A percentile compares a stretch with the other conserved stretches of the same genome.
Conservation (phyloP, 2,888 invertebrate species). For the Drosophila picticornis region DNA sequence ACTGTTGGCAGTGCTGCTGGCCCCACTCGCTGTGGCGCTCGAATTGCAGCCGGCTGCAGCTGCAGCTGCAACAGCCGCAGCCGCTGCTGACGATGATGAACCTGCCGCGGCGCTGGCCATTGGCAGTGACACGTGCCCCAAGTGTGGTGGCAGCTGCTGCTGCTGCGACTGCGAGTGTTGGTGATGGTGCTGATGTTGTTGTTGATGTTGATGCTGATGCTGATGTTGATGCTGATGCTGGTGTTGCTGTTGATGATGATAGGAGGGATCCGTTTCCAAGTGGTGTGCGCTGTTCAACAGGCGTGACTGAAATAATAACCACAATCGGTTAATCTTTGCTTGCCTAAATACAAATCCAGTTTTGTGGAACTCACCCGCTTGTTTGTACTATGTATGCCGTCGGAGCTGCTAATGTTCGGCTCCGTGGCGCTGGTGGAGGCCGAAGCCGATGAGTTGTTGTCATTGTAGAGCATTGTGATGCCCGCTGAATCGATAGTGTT, state of each 20-base stretch:
- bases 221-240: slow-evolving; percentile 84
- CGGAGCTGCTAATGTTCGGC: slow-evolving; percentile 84
- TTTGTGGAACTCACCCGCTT: slow-evolving; percentile 81
- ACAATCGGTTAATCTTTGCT: neutral
- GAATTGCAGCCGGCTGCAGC: slow-evolving; percentile 57
- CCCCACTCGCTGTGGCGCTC: slow-evolving; percentile 37
- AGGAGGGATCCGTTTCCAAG: slow-evolving; percentile 85
- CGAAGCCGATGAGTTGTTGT: slow-evolving; percentile 79
- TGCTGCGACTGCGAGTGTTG: slow-evolving; percentile 51
- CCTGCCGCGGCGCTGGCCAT: slow-evolving; percentile 72
- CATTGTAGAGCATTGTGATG: slow-evolving; percentile 83
- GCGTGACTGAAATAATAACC: slow-evolving; percentile 71
- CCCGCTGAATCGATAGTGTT: slow-evolving; percentile 90
- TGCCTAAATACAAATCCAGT: too few relatives aligned
- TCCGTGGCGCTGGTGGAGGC: slow-evolving; percentile 85
- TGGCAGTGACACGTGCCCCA: slow-evolving; percentile 71
- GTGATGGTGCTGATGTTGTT: slow-evolving; percentile 62
- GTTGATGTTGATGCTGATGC: slow-evolving; percentile 64
- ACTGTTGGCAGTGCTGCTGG: slow-evolving; percentile 32
- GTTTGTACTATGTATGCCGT: slow-evolving; percentile 85
- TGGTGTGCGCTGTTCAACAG: slow-evolving; percentile 82
- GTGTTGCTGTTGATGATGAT: slow-evolving; percentile 83
- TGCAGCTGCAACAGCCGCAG: slow-evolving; percentile 65
- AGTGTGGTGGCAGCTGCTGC: slow-evolving; percentile 65
- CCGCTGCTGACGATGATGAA: slow-evolving; percentile 66